Conservation (phyloP, 1,140 invertebrate species). For the Elymnias hypermnestra region DNA sequence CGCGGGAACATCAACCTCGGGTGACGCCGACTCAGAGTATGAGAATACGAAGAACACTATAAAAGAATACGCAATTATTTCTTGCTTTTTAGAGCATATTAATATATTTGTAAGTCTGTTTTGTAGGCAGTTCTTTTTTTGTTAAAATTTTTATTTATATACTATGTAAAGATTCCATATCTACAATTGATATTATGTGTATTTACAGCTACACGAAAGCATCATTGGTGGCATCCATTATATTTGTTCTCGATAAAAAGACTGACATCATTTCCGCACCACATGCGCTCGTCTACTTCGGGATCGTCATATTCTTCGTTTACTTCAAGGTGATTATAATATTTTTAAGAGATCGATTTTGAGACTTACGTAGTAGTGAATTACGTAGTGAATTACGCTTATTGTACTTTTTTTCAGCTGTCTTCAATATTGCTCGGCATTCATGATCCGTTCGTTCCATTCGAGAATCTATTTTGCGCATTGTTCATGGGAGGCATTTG, state of each 20-base stretch:
- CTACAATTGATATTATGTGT: background rate
- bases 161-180: too few species aligned
- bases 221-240: conserved; percentile 94
- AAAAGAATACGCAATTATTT: too few species aligned
- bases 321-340: conserved; percentile 91
- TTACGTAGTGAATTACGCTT: too few species aligned
- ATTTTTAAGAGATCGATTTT: background rate
- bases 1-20: too few species aligned
- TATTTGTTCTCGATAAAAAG: conserved; percentile 98
- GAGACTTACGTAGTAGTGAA: too few species aligned
- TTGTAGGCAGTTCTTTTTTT: too few species aligned
- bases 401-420: too few species aligned
- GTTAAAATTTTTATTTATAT: too few species aligned
- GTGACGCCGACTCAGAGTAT: too few species aligned
- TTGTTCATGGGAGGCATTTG: conserved; percentile 98
- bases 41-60: too few species aligned
- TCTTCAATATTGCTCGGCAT: conserved; percentile 97
- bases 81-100: too few species aligned
- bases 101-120: too few species aligned
- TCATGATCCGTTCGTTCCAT: conserved; percentile 98
- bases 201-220: conserved; percentile 94
- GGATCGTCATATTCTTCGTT: conserved; percentile 99
- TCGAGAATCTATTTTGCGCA: conserved; percentile 98
- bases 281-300: conserved; percentile 97
- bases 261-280: conserved; percentile 97